These are phyloP conservation scores for Bovichtus diacanthus DNA, from an alignment of 2,797 vertebrate genomes.

Conservation along the genomic window DNA sequence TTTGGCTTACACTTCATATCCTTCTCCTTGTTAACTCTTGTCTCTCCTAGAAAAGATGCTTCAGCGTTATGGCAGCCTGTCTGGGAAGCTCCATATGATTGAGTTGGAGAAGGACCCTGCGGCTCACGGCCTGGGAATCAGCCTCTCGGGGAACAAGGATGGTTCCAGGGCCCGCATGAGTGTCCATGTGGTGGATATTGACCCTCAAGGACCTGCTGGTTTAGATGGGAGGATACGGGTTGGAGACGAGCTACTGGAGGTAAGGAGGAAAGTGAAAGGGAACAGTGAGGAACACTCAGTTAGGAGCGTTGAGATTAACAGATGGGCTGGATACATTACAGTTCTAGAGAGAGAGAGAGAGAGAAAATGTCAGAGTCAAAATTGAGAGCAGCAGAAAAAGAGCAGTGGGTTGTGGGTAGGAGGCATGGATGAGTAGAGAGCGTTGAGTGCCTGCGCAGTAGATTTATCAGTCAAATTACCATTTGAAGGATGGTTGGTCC, in stretches of 20 bases:
- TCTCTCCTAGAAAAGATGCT: slow-evolving; percentile 86
- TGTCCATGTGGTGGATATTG: slow-evolving; percentile 91
- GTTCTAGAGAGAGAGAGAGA: slow-evolving; percentile 10
- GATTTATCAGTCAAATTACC: slow-evolving; percentile 59
- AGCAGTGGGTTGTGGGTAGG: slow-evolving; percentile 35
- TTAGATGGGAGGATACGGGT: slow-evolving; percentile 90
- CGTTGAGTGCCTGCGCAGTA: slow-evolving; percentile 6
- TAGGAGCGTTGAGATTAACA: slow-evolving; percentile 3
- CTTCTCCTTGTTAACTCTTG: slow-evolving; percentile 44
- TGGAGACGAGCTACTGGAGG: slow-evolving; percentile 96
- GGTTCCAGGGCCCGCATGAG: slow-evolving; percentile 89
- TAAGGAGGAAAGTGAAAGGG: slow-evolving; percentile 69
- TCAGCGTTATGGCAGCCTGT: slow-evolving; percentile 91
- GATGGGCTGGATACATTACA: slow-evolving; percentile 17
- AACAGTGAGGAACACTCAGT: neutral
- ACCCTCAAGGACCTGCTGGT: slow-evolving; percentile 91
- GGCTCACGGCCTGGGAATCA: slow-evolving; percentile 91
- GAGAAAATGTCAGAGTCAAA: slow-evolving; percentile 30
- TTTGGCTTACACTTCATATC: slow-evolving; percentile 34
- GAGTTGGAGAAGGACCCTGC: slow-evolving; percentile 92
- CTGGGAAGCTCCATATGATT: slow-evolving; percentile 91
- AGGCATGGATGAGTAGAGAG: slow-evolving; percentile 17
- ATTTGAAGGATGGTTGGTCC: slow-evolving; percentile 46
- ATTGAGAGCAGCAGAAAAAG: slow-evolving; percentile 24
- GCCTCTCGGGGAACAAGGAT: slow-evolving; percentile 91